Evolutionary conservation across 2,797 vertebrate genomes (phyloP).

Genomic region (Anguilla pacifica): DNA sequence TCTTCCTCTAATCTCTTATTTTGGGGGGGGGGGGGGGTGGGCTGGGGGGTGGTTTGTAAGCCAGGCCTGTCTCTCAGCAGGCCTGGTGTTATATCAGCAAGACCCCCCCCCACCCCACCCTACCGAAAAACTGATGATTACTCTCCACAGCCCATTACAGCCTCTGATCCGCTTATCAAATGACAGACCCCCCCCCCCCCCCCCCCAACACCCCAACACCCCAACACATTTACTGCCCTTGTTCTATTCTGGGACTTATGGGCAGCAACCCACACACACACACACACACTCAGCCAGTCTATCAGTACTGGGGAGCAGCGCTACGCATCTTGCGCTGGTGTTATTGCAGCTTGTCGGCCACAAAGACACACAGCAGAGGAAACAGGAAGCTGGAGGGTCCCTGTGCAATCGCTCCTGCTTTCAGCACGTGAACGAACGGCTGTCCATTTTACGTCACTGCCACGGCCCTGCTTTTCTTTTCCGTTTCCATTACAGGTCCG

Average conservation of each 20-base stretch:
- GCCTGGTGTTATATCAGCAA: constrained; percentile 51
- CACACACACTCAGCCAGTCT: background rate
- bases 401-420: constrained; percentile 40
- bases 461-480: constrained; percentile 41
- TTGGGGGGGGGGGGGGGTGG: constrained; percentile 46
- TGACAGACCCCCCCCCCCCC: constrained; percentile 54
- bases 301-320: background rate
- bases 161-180: constrained; percentile 74
- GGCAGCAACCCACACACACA: too few species aligned
- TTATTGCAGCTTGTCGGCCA: constrained; percentile 58
- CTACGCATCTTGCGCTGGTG: constrained; percentile 37
- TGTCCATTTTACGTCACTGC: constrained; percentile 63
- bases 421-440: constrained; percentile 58
- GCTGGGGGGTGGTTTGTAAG: background rate
- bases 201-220: background rate
- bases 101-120: constrained; percentile 1
- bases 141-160: constrained; percentile 74
- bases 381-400: constrained; percentile 37
- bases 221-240: constrained; percentile 23
- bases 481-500: constrained; percentile 57
- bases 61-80: background rate
- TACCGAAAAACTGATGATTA: constrained; percentile 65
- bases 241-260: background rate
- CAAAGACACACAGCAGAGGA: constrained; percentile 40
- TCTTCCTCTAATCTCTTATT: constrained; percentile 65